These are phyloP conservation scores for Heliconius aoede DNA, from an alignment of 2,888 invertebrate species.

Conservation along the genomic window DNA sequence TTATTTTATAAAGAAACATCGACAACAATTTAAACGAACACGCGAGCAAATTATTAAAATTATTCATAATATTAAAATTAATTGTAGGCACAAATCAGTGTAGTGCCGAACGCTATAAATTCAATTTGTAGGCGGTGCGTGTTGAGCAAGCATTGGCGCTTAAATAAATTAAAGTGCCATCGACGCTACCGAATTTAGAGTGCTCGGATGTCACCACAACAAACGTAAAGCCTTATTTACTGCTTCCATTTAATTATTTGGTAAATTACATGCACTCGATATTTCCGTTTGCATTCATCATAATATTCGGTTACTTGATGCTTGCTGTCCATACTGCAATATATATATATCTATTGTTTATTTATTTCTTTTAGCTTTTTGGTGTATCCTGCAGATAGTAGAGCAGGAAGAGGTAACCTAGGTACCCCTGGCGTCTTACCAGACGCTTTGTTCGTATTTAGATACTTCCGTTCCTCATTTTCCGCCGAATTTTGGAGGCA, in stretches of 20 bases:
- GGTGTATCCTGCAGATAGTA: too few species aligned
- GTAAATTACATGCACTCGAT: slow-evolving; percentile 47
- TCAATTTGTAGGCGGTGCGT: slow-evolving; percentile 43
- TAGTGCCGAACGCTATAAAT: slow-evolving; percentile 39
- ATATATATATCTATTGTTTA: too few species aligned
- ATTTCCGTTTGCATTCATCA: slow-evolving; percentile 19
- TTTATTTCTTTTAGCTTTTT: neutral
- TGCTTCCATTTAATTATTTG: slow-evolving; percentile 53
- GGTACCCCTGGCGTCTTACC: too few species aligned
- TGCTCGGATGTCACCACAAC: slow-evolving; percentile 54
- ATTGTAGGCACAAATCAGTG: slow-evolving; percentile 30
- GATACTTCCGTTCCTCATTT: too few species aligned
- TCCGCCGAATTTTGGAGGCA: too few species aligned
- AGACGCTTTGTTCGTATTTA: too few species aligned
- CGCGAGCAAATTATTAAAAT: slow-evolving; percentile 18
- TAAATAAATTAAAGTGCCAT: slow-evolving; percentile 48
- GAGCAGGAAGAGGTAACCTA: too few species aligned
- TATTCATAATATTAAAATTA: slow-evolving; percentile 28
- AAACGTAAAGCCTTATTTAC: slow-evolving; percentile 55
- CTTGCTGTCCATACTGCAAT: neutral
- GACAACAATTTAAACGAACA: slow-evolving; percentile 3
- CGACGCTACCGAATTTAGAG: slow-evolving; percentile 51
- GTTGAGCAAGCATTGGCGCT: slow-evolving; percentile 45
- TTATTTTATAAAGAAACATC: neutral
- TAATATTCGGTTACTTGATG: neutral